These are phyloP conservation scores for Andricus grossulariae DNA, from an alignment of 1,140 invertebrate species.

Conservation along the genomic window DNA sequence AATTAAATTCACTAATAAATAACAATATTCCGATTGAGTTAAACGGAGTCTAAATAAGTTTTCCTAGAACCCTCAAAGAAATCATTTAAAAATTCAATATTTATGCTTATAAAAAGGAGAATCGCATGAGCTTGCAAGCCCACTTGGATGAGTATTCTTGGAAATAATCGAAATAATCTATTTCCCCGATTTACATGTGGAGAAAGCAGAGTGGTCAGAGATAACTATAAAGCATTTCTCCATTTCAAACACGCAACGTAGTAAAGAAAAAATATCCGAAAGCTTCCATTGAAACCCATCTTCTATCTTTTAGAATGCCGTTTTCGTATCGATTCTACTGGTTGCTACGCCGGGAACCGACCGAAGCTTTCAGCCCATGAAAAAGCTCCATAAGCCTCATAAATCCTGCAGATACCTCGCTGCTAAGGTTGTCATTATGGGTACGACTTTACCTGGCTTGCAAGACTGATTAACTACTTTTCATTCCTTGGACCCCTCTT, in stretches of 20 bases:
- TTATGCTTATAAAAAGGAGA: no score
- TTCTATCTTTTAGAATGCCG: background rate
- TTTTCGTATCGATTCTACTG: conserved; percentile 10
- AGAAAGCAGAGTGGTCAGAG: no score
- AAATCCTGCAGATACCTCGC: background rate
- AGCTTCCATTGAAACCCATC: background rate
- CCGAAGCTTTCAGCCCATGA: background rate
- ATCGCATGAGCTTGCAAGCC: no score
- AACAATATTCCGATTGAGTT: no score
- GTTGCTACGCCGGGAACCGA: background rate
- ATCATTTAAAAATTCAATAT: no score
- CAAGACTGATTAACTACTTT: background rate
- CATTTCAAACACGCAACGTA: background rate
- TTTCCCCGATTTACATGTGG: no score
- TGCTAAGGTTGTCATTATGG: background rate
- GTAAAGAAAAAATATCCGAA: background rate
- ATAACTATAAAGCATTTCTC: no score
- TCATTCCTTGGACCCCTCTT: background rate
- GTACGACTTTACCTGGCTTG: background rate
- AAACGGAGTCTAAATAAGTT: no score
- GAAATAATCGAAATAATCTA: no score
- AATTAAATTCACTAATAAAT: no score
- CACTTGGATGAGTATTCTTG: no score
- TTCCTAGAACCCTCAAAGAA: no score
- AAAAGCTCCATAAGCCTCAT: conserved; percentile 1